Percentiles rank a stretch among this genome's conserved stretches.
Conservation (phyloP, 2,113 vertebrate genomes). For the Cebus imitator region DNA sequence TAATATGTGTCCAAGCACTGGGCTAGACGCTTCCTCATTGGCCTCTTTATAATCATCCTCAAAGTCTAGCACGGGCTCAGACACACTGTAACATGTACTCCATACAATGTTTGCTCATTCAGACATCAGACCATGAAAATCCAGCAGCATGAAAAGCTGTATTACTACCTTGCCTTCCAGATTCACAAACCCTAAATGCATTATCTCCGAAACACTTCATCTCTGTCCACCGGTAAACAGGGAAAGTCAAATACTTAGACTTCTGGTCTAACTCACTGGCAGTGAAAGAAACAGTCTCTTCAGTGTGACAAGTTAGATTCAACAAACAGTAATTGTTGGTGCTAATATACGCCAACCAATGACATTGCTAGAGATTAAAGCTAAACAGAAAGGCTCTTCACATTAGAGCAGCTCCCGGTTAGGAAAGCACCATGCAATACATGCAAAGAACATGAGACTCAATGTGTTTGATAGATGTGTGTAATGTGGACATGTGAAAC, state of each 20-base stretch:
- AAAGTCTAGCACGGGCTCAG: neutral
- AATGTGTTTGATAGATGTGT: neutral
- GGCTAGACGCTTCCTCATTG: neutral
- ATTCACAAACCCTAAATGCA: constrained; percentile 19
- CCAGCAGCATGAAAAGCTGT: neutral
- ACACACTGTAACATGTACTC: neutral
- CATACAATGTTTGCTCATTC: neutral
- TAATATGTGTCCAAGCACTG: neutral
- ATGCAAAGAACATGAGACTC: neutral
- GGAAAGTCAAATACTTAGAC: neutral
- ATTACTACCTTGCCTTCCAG: neutral
- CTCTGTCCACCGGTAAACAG: neutral
- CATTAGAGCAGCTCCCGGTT: neutral
- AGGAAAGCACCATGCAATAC: neutral
- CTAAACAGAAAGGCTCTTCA: neutral
- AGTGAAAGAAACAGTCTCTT: neutral
- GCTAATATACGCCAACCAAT: neutral
- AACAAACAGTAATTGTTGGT: neutral
- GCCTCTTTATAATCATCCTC: neutral
- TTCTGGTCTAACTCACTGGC: neutral
- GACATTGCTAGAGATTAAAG: neutral
- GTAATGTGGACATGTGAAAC: neutral
- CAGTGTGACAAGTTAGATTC: neutral
- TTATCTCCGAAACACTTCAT: neutral
- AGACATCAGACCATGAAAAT: neutral